A percentile compares a stretch with the other conserved stretches of the same genome.
Conservation (phyloP, 2,797 vertebrate species). For the Sparidentex hasta region DNA sequence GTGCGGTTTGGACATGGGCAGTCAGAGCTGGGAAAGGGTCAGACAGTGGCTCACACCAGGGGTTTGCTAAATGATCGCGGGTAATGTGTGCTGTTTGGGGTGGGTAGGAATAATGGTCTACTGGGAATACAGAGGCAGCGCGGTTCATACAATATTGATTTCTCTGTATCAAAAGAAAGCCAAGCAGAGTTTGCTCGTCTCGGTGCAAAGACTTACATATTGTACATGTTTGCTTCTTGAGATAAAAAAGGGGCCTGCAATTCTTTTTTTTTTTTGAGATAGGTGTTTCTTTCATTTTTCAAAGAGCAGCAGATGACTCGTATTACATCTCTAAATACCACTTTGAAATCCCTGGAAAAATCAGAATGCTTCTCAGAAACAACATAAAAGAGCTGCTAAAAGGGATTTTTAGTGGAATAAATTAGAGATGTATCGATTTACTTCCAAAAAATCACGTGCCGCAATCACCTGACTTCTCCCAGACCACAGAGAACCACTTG, state of each 20-base stretch:
- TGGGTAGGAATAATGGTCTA: slow-evolving; percentile 77
- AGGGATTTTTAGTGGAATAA: slow-evolving; percentile 83
- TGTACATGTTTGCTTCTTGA: slow-evolving; percentile 80
- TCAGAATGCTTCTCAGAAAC: slow-evolving; percentile 81
- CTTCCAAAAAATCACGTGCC: slow-evolving; percentile 69
- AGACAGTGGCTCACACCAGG: slow-evolving; percentile 68
- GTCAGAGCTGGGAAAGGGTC: slow-evolving; percentile 72
- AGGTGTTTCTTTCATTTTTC: slow-evolving; percentile 83
- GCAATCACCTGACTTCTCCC: slow-evolving; percentile 84
- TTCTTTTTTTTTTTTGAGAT: slow-evolving; percentile 82
- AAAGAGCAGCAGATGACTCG: slow-evolving; percentile 82
- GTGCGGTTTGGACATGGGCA: slow-evolving; percentile 61
- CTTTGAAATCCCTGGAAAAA: slow-evolving; percentile 85
- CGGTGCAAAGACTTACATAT: slow-evolving; percentile 74
- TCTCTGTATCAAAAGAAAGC: slow-evolving; percentile 75
- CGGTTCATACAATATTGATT: slow-evolving; percentile 82
- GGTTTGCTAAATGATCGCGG: slow-evolving; percentile 78
- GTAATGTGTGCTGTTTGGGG: slow-evolving; percentile 76
- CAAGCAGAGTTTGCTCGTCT: slow-evolving; percentile 71
- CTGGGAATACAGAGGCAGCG: slow-evolving; percentile 76
- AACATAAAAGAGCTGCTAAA: slow-evolving; percentile 86
- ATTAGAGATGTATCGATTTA: slow-evolving; percentile 85
- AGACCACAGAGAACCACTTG: slow-evolving; percentile 81
- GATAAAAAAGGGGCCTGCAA: slow-evolving; percentile 73
- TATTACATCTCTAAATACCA: slow-evolving; percentile 83